Evolutionary conservation across 1,140 invertebrate genomes (phyloP).

Genomic region (roundworm (Caenorhabditis elegans)): WBcel235 BX284604.4:5018501-5019000

Average conservation of each 20-base stretch:
- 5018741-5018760: constrained; percentile 34
- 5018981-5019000: too few species aligned
- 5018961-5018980: background rate
- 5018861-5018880: constrained; percentile 3
- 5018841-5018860: constrained; percentile 32
- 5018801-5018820: too few species aligned
- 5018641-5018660: background rate
- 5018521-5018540: constrained; percentile 38
- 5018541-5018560: constrained; percentile 28
- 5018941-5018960: background rate
- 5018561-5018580: constrained; percentile 35
- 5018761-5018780: constrained; percentile 22
- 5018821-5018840: constrained; percentile 24
- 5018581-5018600: constrained; percentile 38
- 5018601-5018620: constrained; percentile 36
- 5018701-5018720: constrained; percentile 28
- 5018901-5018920: background rate
- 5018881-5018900: constrained; percentile 1
- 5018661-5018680: too few species aligned
- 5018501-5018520: background rate
- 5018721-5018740: constrained; percentile 41
- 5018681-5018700: constrained; percentile 46
- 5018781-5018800: constrained; percentile 2
- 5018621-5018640: constrained; percentile 37
- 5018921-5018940: constrained; percentile 9